A percentile compares a stretch with the other conserved stretches of the same genome.
phyloP scores from a whole-genome alignment of 2,888 invertebrate genomes.

The Drosophila stalkeri region DNA sequence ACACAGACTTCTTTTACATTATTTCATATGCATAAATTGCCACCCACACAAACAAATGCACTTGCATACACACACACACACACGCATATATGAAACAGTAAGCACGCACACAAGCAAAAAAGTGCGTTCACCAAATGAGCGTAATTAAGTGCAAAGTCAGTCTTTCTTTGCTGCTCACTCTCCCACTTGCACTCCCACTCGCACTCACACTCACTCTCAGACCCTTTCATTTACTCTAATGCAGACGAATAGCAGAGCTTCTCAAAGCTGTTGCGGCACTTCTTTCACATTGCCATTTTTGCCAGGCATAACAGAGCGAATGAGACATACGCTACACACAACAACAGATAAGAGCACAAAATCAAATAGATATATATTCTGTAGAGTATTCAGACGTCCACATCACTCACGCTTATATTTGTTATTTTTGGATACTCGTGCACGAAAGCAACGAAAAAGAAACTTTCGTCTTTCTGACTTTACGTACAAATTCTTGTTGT shows the following conservation, averaged over 20 bases:
- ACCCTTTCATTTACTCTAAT: constrained; percentile 7
- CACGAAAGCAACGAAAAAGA: constrained; percentile 23
- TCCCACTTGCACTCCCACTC: constrained; percentile 4
- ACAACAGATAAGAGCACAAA: neutral
- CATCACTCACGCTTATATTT: neutral
- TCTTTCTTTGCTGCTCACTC: constrained; percentile 17
- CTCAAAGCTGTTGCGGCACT: constrained; percentile 33
- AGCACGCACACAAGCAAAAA: constrained; percentile 32
- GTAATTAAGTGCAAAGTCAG: constrained; percentile 62
- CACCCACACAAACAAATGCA: constrained; percentile 35
- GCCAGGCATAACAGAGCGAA: neutral
- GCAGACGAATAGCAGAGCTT: constrained; percentile 10
- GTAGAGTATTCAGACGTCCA: constrained; percentile 35
- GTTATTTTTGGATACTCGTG: constrained; percentile 25
- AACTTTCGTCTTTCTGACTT: constrained; percentile 36
- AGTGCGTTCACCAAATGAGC: constrained; percentile 62
- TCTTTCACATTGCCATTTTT: constrained; percentile 4
- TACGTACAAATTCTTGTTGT: constrained; percentile 49
- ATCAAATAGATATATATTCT: neutral
- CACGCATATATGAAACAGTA: constrained; percentile 11
- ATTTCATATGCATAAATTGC: constrained; percentile 74
- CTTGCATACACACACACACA: constrained; percentile 16
- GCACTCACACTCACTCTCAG: constrained; percentile 1
- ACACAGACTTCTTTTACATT: constrained; percentile 77
- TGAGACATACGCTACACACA: neutral